A percentile compares a stretch with the other conserved stretches of the same genome.
Evolutionary conservation across 2,888 invertebrate species (phyloP).

Genomic region (Drosophila kambysellisi): DNA sequence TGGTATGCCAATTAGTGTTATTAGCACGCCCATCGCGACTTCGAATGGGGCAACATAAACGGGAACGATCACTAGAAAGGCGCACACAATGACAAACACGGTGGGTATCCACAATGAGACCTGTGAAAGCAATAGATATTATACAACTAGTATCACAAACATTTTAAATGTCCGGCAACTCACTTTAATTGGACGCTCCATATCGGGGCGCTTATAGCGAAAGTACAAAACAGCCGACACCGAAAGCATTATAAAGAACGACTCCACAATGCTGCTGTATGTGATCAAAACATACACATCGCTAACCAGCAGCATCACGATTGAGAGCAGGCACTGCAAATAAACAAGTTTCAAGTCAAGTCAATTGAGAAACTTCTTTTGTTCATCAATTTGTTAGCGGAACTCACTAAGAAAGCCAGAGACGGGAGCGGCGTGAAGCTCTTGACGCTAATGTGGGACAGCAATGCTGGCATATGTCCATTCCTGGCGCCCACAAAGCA

Average conservation of each 20-base stretch:
- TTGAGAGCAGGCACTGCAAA: slow-evolving; percentile 91
- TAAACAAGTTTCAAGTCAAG: slow-evolving; percentile 32
- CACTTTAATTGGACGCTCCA: slow-evolving; percentile 94
- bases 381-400: slow-evolving; percentile 45
- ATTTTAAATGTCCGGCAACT: slow-evolving; percentile 37
- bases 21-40: slow-evolving; percentile 91
- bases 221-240: slow-evolving; percentile 94
- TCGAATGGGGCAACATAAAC: slow-evolving; percentile 92
- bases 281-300: slow-evolving; percentile 95
- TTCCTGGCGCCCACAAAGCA: slow-evolving; percentile 96
- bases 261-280: slow-evolving; percentile 96
- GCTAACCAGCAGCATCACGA: slow-evolving; percentile 93
- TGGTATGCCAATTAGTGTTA: slow-evolving; percentile 93
- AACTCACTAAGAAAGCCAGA: slow-evolving; percentile 91
- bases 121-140: slow-evolving; percentile 84
- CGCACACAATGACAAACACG: slow-evolving; percentile 90
- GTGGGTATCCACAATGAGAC: slow-evolving; percentile 91
- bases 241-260: slow-evolving; percentile 95
- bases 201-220: slow-evolving; percentile 91
- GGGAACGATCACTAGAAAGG: slow-evolving; percentile 92
- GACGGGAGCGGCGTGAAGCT: slow-evolving; percentile 93
- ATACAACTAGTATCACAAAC: slow-evolving; percentile 18
- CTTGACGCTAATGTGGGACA: slow-evolving; percentile 92
- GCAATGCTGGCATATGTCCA: slow-evolving; percentile 93
- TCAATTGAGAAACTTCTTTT: slow-evolving; percentile 54